Evolutionary conservation across 2,113 vertebrate species (phyloP), one percentile per base, ranked within the genome.

Genomic region (Choloepus hoffmanni): DNA sequence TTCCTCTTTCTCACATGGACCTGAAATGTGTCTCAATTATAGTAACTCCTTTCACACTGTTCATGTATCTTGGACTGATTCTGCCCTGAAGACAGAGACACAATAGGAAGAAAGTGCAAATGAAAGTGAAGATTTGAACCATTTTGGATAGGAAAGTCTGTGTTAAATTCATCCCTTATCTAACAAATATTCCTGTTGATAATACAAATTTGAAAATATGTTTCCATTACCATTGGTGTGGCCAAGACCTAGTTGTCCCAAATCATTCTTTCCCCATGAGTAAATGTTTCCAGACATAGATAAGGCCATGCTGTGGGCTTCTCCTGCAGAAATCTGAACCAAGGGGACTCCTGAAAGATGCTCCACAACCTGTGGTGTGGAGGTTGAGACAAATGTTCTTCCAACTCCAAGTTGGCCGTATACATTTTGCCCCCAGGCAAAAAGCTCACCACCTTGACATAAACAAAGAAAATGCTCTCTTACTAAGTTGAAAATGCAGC

Each of bases 241-340:
- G 97, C 99, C 99, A 0, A 99, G 98, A 76, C 99, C 99, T 91
- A 99, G 99, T 89, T 99, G 99, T 48, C 99, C 99, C 28, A 97
- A 98, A 90, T 97, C 81, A 81, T 99, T 99, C 97, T 98, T 99
- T 89, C 99, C 99, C 99, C 99, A 99, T 7, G 99, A 99, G 63
- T 99, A 99, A 30, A 99, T 98, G 2, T 99, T 99, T 90, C 99
- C 99, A 0, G 99, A 99, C 90, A 99, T 97, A 7, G 99, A 99
- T 85, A 99, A 98, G 0, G 97, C 98, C 5, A 98, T 93, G 78
- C 99, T 99, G 98, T 99, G 99, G 97, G 99, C 98, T 95, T 99
- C 99, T 92, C 99, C 99, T 0, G 99, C 99, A 2, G 98, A 98
- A 91, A 99, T 99, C 55, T 99, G 99, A 89, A 98, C 98, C 77